phyloP scores from a whole-genome alignment of 2,797 vertebrate species.

The Tapera naevia region DNA sequence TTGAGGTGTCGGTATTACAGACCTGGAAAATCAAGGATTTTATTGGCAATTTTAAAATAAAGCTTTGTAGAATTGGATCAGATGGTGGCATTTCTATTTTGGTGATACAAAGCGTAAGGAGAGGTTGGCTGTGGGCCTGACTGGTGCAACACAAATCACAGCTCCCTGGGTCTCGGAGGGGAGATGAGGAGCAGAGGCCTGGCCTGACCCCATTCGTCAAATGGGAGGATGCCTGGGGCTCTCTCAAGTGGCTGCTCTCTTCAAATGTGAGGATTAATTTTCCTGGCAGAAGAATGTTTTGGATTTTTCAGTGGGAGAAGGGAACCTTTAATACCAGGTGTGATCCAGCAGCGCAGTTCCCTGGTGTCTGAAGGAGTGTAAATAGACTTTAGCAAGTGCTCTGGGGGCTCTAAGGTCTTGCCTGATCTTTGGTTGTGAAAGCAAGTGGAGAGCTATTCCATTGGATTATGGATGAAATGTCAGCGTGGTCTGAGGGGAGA shows the following conservation, averaged over 20 bases:
- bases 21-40: background rate
- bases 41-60: background rate
- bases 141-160: background rate
- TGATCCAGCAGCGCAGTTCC: background rate
- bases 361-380: background rate
- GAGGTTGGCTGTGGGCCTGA: background rate
- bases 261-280: constrained; percentile 57
- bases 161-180: background rate
- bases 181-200: background rate
- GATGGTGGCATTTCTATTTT: background rate
- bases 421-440: background rate
- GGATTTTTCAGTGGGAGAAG: constrained; percentile 28
- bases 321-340: background rate
- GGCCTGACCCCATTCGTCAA: background rate
- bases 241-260: constrained; percentile 41
- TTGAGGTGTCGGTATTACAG: background rate
- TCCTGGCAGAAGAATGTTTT: constrained; percentile 51
- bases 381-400: background rate
- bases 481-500: background rate
- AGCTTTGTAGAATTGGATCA: background rate
- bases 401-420: background rate
- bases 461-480: background rate
- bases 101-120: background rate
- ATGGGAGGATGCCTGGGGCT: background rate
- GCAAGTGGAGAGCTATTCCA: background rate